A percentile compares a stretch with the other conserved stretches of the same genome.
Evolutionary conservation across 2,797 vertebrate genomes (phyloP).

Genomic region (Neosilurus mollespiculum): DNA sequence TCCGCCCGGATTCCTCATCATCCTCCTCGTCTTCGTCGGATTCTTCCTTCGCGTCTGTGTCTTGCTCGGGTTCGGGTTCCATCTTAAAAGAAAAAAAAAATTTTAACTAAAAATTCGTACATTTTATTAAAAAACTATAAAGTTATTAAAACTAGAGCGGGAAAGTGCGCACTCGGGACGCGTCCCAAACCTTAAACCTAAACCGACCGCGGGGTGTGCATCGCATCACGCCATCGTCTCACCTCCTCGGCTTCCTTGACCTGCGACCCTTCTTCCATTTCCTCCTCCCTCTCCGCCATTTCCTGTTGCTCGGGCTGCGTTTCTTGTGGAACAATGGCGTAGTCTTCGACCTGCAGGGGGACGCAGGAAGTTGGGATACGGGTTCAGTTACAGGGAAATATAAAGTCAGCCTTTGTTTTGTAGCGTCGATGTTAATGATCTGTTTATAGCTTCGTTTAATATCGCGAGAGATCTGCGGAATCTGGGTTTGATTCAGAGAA

Average conservation of each 20-base stretch:
- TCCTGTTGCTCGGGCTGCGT: constrained; percentile 67
- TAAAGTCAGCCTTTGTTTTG: no score
- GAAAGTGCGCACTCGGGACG: background rate
- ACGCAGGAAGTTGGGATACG: no score
- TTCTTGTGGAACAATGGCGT: constrained; percentile 58
- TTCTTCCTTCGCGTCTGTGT: constrained; percentile 84
- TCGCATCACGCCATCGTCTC: background rate
- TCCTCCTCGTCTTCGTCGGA: constrained; percentile 94
- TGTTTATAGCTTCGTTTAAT: background rate
- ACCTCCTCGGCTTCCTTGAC: constrained; percentile 84
- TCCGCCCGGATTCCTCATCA: constrained; percentile 86
- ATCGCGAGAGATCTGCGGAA: background rate
- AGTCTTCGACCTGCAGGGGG: constrained; percentile 71
- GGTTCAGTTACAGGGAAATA: background rate
- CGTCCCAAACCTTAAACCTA: no score
- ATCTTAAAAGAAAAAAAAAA: background rate
- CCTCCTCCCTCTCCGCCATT: constrained; percentile 68
- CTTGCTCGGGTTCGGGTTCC: constrained; percentile 74
- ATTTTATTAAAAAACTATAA: no score
- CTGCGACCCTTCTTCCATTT: constrained; percentile 66
- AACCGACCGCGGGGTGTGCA: no score
- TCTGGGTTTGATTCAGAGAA: background rate
- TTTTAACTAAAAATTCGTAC: background rate
- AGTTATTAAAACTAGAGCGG: no score
- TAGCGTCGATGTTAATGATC: background rate